A percentile compares a stretch with the other conserved stretches of the same genome.
Evolutionary conservation across 2,113 vertebrate species (phyloP).

Genomic region (Heptranchias perlo): DNA sequence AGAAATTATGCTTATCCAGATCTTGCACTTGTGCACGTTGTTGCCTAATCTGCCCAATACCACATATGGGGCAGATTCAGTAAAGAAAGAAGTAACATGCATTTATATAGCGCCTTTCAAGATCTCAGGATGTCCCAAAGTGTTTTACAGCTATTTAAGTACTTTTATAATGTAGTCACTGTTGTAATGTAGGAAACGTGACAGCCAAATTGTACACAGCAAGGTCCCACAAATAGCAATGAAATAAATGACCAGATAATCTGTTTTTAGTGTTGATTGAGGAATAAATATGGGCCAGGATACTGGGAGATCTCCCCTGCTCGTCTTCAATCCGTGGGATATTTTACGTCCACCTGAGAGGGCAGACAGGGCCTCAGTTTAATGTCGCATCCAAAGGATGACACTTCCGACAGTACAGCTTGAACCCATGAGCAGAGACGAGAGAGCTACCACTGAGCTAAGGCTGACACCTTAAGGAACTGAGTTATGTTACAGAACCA

Average conservation of each 20-base stretch:
- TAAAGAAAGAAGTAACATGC: neutral
- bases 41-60: no score
- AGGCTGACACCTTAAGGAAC: no score
- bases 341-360: neutral
- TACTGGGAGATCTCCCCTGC: neutral
- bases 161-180: neutral
- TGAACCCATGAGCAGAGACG: no score
- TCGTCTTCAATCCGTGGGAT: neutral
- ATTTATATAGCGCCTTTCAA: neutral
- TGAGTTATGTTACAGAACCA: no score
- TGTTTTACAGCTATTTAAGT: neutral
- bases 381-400: neutral
- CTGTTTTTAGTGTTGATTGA: neutral
- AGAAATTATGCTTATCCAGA: no score
- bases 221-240: neutral
- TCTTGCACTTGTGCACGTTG: no score
- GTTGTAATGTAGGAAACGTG: neutral
- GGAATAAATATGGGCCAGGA: neutral
- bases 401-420: no score
- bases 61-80: neutral
- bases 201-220: neutral
- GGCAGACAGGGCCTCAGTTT: neutral
- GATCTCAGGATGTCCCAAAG: neutral
- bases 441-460: no score
- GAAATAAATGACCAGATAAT: neutral